Evolutionary conservation across 2,113 vertebrate species (phyloP), one percentile per base, ranked within the genome.

Genomic region (Bagarius yarrelli): DNA sequence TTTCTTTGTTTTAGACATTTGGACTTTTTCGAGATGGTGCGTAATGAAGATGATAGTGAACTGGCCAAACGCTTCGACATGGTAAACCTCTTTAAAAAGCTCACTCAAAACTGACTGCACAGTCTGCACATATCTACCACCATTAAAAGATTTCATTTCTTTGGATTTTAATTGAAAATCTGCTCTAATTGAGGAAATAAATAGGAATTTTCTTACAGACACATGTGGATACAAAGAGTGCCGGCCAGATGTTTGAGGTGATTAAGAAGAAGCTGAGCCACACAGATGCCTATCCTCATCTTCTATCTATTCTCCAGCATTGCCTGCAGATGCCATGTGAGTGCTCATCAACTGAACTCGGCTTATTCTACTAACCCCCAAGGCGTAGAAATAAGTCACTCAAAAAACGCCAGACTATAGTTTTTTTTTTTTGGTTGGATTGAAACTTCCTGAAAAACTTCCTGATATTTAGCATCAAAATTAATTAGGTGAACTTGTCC

Each of bases 1-100:
- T 21, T 76, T 76, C 16, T 70, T 15, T 40, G 30, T 83, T 74
- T 67, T 85, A 99, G 97, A 89, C 97, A 99, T 91, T 94, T 99
- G 92, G 96, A 99, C 88, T 99, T 96, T 89, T 99, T 99, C 4
- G 98, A 99, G 91, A 99, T 99, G 95, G 94, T 99, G 88, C 93
- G 97, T 89, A 99, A 99, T 85, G 97, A 99, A 86, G 97, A 99
- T 34, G 98, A 99, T 88, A 89, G 97, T 92, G 94, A 96, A 92
- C 92, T 99, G 91, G 95, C 97, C 71, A 99, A 96, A 92, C 94
- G 96, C 74, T 99, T 98, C 83, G 97, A 99, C 86, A 90, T 95
- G 91, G 97, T 97, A 88, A 0, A 67, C 87, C 60, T 16, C 0
- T 12, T 19, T 44, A 2, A 19, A 23, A 4, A 30, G 66, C 34